Base-by-base conservation (phyloP, 2,113 vertebrate species). In the Oreochromis niloticus region DNA sequence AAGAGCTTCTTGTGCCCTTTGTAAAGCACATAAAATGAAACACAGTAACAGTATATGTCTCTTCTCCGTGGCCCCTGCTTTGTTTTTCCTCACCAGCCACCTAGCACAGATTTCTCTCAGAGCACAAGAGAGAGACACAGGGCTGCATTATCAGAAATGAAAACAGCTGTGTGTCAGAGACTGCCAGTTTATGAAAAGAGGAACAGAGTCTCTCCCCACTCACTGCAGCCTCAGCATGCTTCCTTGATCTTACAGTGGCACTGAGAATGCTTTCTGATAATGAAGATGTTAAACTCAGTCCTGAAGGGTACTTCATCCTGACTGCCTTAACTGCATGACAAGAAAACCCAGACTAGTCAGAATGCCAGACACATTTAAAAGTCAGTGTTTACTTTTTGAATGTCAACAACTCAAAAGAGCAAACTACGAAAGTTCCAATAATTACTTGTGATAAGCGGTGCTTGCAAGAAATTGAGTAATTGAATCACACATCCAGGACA, bases 71-170 rank as follows among this genome's bases (percentile, higher is more conserved):
- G 22, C 27, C 52, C 79, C 24, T 39, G 83, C 66, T 84, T 84
- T 84, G 85, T 73, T 82, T 87, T 81, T 82, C 81, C 46, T 88
- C 81, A 82, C 27, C 83, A 59, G 36, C 52, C 78, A 87, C 83
- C 66, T 86, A 86, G 79, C 81, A 88, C 83, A 86, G 52, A 85
- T 41, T 82, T 32, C 73, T 50, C 73, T 50, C 17, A 19, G 46
- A 78, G 73, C 10, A 78, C 73, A 32, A n/a, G n/a, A 82, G 55
- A 81, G 57, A 82, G 46, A 78, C 73, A 52, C 19, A 9, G n/a
- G n/a, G 41, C n/a, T 57, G 55, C 12, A 86, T 86, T 61, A 87
- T 85, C 9, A n/a, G n/a, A 80, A 46, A 36, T 56, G 16, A 55
- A 85, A 82, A 89, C 50, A 57, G n/a, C 9, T 52, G 4, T 3